Percentiles rank a stretch among this genome's conserved stretches.
Evolutionary conservation across 2,113 vertebrate species (phyloP).

Genomic region (Hiodon alosoides): DNA sequence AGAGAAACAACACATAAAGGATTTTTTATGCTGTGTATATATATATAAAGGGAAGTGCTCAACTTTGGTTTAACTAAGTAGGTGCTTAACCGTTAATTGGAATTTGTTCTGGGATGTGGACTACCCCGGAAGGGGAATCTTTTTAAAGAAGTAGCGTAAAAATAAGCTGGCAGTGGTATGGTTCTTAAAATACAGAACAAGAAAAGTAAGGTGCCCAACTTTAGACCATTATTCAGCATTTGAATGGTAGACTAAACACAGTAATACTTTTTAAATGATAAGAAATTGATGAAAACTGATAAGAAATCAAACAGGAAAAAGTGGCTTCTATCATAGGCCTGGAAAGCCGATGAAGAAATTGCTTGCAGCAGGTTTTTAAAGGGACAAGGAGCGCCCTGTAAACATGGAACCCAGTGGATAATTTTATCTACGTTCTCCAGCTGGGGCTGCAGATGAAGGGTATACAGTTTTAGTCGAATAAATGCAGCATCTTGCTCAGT

Average conservation of each 20-base stretch:
- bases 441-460: constrained; percentile 11
- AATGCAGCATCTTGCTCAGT: constrained; percentile 4
- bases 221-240: no score
- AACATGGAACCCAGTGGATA: constrained; percentile 5
- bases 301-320: background rate
- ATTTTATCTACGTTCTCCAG: constrained; percentile 10
- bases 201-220: no score
- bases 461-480: background rate
- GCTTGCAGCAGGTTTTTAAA: constrained; percentile 9
- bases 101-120: no score
- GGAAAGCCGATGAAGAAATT: background rate
- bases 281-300: background rate
- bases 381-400: constrained; percentile 1
- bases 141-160: no score
- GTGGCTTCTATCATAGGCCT: background rate
- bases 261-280: background rate
- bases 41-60: no score
- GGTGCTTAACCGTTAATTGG: no score
- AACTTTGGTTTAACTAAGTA: no score
- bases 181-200: no score
- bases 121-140: no score
- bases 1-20: background rate
- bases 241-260: background rate
- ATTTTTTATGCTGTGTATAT: no score
- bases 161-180: no score